phyloP scores from a whole-genome alignment of 2,113 vertebrate species.

The Catharus fuscescens region DNA sequence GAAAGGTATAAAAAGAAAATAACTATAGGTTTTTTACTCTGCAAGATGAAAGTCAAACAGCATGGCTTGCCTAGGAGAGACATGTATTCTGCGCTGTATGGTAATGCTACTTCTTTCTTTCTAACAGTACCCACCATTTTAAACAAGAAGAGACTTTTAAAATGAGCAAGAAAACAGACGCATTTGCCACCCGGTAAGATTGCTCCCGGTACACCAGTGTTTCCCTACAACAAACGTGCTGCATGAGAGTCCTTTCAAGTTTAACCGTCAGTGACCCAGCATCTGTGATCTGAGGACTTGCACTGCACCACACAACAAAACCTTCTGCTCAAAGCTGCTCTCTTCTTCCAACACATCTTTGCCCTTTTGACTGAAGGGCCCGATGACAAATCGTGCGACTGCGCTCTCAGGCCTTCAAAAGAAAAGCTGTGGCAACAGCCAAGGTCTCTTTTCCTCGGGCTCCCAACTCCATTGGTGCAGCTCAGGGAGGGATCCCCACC shows the following conservation, averaged over 20 bases:
- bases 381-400: not conserved
- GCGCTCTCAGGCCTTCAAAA: not conserved
- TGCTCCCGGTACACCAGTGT: not conserved
- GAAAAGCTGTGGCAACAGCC: not conserved
- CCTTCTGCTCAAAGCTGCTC: not conserved
- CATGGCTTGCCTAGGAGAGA: not conserved
- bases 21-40: constrained; percentile 21
- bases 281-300: constrained; percentile 13
- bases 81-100: not conserved
- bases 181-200: not conserved
- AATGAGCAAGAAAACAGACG: constrained; percentile 1
- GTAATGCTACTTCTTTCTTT: not conserved
- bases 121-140: constrained; percentile 7
- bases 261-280: not conserved
- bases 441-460: not conserved
- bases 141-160: constrained; percentile 28
- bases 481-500: not conserved
- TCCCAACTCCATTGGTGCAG: not conserved
- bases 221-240: not conserved
- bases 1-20: constrained; percentile 45
- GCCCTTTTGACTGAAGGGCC: constrained; percentile 20
- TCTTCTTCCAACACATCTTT: constrained; percentile 4
- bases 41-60: constrained; percentile 52
- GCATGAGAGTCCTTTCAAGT: constrained; percentile 28
- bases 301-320: constrained; percentile 11